phyloP scores from a whole-genome alignment of 2,888 invertebrate species.

The Spodoptera exigua region DNA sequence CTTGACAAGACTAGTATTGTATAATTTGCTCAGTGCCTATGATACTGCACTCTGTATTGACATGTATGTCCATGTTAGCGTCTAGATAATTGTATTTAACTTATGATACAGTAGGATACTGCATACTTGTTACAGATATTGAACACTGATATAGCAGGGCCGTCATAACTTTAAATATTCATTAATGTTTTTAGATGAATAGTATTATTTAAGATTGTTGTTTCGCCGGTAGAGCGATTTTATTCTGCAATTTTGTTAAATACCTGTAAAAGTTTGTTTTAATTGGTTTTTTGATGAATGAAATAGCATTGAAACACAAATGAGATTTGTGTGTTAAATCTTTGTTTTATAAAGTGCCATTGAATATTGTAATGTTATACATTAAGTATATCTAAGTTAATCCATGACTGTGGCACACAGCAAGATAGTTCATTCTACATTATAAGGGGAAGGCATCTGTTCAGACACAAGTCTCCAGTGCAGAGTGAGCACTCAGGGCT shows the following conservation, averaged over 20 bases:
- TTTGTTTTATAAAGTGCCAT: constrained; percentile 58
- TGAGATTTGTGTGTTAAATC: constrained; percentile 47
- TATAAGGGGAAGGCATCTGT: constrained; percentile 24
- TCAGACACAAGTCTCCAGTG: too few relatives aligned
- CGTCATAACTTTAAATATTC: constrained; percentile 27
- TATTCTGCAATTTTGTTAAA: constrained; percentile 5
- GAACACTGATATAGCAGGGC: constrained; percentile 27
- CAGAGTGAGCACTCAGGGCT: too few relatives aligned
- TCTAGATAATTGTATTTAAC: constrained; percentile 53
- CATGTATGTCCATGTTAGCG: constrained; percentile 51
- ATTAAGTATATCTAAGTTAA: constrained; percentile 54
- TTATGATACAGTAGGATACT: constrained; percentile 37
- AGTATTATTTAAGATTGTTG: constrained; percentile 18
- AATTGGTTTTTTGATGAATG: constrained; percentile 22
- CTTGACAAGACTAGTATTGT: constrained; percentile 51
- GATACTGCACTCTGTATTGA: constrained; percentile 53
- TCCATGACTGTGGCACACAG: constrained; percentile 65
- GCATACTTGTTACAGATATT: constrained; percentile 40
- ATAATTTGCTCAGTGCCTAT: constrained; percentile 67
- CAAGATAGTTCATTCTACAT: constrained; percentile 45
- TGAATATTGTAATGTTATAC: constrained; percentile 57
- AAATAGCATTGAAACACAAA: constrained; percentile 42
- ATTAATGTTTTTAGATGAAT: constrained; percentile 21
- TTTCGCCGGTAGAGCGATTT: background rate
- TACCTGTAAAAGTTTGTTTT: background rate